These are phyloP conservation scores for Aricia agestis DNA, from an alignment of 1,140 invertebrate species.

Conservation along the genomic window DNA sequence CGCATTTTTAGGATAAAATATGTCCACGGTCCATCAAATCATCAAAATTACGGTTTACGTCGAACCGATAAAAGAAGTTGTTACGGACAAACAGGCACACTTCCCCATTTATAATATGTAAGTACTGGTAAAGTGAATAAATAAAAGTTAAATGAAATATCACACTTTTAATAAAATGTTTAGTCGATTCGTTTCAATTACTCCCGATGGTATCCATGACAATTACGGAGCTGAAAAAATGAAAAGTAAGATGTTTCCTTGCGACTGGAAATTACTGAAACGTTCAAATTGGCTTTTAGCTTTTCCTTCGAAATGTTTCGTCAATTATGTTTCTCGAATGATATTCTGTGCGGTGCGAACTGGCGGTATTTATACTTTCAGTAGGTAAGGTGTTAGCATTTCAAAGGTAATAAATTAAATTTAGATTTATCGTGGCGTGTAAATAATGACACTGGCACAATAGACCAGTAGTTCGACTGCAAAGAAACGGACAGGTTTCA, in stretches of 20 bases:
- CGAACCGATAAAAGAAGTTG: too few species aligned
- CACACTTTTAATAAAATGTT: background rate
- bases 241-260: background rate
- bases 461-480: too few species aligned
- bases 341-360: background rate
- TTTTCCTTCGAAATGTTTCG: background rate
- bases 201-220: background rate
- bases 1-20: too few species aligned
- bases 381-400: background rate
- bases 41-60: too few species aligned
- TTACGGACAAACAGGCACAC: too few species aligned
- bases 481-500: too few species aligned
- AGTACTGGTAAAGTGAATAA: too few species aligned
- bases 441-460: too few species aligned
- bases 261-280: conserved; percentile 11
- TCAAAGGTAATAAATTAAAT: too few species aligned
- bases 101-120: too few species aligned
- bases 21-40: too few species aligned
- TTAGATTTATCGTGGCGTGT: too few species aligned
- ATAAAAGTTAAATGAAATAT: background rate
- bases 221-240: background rate
- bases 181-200: background rate
- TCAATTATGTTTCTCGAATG: conserved; percentile 11
- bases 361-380: background rate
- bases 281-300: background rate